Percentiles rank a stretch among this genome's conserved stretches.
Evolutionary conservation across 1,140 invertebrate species (phyloP).

Genomic region (Ceratina australensis): DNA sequence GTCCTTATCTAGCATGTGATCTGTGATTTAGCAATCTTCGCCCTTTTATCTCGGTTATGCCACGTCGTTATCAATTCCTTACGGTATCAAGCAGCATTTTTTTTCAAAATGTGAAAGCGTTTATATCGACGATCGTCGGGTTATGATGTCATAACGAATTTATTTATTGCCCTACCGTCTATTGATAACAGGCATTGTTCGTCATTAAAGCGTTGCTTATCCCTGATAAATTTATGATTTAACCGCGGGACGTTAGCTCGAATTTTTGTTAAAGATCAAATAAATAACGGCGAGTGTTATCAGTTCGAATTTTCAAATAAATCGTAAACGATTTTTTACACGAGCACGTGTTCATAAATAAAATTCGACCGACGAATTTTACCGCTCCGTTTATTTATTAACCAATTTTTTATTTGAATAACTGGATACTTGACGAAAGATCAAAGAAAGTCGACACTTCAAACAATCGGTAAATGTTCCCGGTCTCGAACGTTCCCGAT

Average conservation of each 20-base stretch:
- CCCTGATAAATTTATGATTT: constrained; percentile 5
- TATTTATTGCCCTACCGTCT: constrained; percentile 7
- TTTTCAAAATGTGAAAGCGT: constrained; percentile 2
- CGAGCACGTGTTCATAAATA: neutral
- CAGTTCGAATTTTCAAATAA: too few relatives aligned
- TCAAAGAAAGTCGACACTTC: constrained; percentile 23
- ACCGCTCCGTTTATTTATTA: neutral
- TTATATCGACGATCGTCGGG: neutral
- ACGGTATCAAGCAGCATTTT: neutral
- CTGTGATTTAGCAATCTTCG: constrained; percentile 18
- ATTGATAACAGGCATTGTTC: constrained; percentile 1
- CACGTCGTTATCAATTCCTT: constrained; percentile 9
- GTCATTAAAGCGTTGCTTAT: neutral
- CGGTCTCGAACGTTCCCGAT: constrained; percentile 17
- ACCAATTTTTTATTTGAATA: constrained; percentile 12
- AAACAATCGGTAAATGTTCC: constrained; percentile 29
- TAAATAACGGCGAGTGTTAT: neutral
- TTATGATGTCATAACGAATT: neutral
- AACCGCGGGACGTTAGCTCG: neutral
- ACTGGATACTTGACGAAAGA: constrained; percentile 19
- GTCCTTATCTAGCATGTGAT: constrained; percentile 29
- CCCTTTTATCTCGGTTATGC: constrained; percentile 24
- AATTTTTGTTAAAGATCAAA: neutral
- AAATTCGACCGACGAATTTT: neutral
- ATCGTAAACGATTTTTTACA: neutral